A percentile compares a stretch with the other conserved stretches of the same genome.
phyloP scores from a whole-genome alignment of 2,797 vertebrate genomes.

The Aplochiton taeniatus region DNA sequence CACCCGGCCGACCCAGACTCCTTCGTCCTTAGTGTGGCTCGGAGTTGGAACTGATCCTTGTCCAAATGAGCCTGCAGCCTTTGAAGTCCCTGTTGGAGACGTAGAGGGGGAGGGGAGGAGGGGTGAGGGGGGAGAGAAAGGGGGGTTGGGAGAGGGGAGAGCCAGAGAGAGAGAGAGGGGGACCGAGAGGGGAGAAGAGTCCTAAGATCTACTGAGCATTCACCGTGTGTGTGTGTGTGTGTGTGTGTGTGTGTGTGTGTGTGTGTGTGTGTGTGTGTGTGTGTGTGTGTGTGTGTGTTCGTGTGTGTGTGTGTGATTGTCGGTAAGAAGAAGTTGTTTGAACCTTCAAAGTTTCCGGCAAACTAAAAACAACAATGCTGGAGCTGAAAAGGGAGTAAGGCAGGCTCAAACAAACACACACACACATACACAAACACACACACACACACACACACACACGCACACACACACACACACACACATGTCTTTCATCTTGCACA shows the following conservation, averaged over 20 bases:
- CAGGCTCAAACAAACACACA: not conserved
- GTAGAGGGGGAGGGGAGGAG: no score
- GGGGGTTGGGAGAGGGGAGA: not conserved
- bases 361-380: slow-evolving; percentile 5
- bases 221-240: no score
- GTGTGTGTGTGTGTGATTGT: not conserved
- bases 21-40: no score
- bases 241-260: not conserved
- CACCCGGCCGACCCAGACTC: no score
- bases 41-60: no score
- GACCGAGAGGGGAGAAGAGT: not conserved
- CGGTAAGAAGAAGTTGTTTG: not conserved
- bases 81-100: no score
- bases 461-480: slow-evolving; percentile 20
- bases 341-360: slow-evolving; percentile 1
- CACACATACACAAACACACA: slow-evolving; percentile 6
- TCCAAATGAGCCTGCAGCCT: no score
- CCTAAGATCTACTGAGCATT: not conserved
- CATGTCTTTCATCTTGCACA: slow-evolving; percentile 6
- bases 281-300: not conserved
- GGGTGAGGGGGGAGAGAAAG: not conserved
- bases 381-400: not conserved
- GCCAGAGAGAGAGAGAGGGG: not conserved
- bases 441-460: slow-evolving; percentile 22
- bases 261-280: not conserved